Evolutionary conservation across 2,797 vertebrate species (phyloP), one percentile per base, ranked within the genome.

Genomic region (Myiothlypis coronata): DNA sequence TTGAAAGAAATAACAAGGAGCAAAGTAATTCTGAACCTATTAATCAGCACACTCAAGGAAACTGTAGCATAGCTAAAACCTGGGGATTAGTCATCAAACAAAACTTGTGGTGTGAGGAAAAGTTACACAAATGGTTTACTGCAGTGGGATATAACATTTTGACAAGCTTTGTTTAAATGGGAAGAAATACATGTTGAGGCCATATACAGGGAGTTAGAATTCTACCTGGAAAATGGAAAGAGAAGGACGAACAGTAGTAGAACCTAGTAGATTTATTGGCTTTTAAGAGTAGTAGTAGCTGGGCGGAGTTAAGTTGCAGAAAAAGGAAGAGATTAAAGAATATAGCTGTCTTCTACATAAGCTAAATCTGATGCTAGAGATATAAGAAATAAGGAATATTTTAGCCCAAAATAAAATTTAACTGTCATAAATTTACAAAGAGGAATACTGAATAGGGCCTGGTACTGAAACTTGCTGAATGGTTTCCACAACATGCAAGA

Each of bases 91-190:
- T 70, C 5, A 7, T 96, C 68, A 94, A 89, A 74, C 57, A 88
- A 32, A 57, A 47, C 59, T 77, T 89, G 56, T 89, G 56, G 56
- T 84, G 41, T 76, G 93, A 89, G 79, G 74, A 63, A 64, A 64
- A 90, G 44, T 77, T 89, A 71, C 52, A 46, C 52, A 43, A 64
- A 70, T 12, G 30, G 10, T 92, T 90, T 94, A 53, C 75, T 87
- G 39, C 46, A 46, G 37, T 74, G 90, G 93, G 65, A 82, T 61
- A 26, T 84, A 93, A 89, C 67, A 74, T 96, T 90, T 96, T 95
- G 63, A 74, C 18, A 77, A 57, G 41, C 60, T 94, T 82, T 77
- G 49, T 93, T 90, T 93, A 75, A 89, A 87, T 32, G 68, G 75
- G 68, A 80, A 78, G 24, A 76, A 71, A 52, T 68, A 52, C 41